phyloP scores from a whole-genome alignment of 2,797 vertebrate genomes.

The Ctenopoma kingsleyae region DNA sequence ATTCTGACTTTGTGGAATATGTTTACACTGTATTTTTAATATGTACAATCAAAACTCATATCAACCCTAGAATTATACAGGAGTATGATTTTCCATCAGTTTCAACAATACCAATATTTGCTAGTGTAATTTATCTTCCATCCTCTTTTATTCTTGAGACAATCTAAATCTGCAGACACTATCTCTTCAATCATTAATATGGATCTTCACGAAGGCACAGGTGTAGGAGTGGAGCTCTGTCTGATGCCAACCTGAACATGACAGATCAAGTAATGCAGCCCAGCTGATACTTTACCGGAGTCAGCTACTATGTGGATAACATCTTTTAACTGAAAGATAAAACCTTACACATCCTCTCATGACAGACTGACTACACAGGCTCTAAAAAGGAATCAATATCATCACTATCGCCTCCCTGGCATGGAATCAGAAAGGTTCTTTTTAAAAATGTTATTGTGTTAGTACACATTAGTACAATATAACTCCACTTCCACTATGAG shows the following conservation, averaged over 20 bases:
- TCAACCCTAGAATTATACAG: neutral
- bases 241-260: conserved; percentile 4
- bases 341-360: conserved; percentile 17
- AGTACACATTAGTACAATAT: conserved; percentile 81
- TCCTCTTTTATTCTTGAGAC: neutral
- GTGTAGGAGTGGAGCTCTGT: conserved; percentile 1
- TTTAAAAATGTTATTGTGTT: conserved; percentile 81
- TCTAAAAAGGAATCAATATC: conserved; percentile 41
- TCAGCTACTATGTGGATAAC: conserved; percentile 25
- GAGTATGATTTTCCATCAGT: neutral
- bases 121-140: neutral
- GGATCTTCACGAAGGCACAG: conserved; percentile 4
- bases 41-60: neutral
- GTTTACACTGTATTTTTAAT: neutral
- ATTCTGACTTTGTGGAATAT: neutral
- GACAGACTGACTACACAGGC: conserved; percentile 22
- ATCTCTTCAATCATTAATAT: conserved; percentile 4
- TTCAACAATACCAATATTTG: neutral
- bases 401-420: conserved; percentile 50
- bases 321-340: conserved; percentile 33
- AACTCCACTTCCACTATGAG: conserved; percentile 78
- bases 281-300: conserved; percentile 19
- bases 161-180: neutral
- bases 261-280: conserved; percentile 12
- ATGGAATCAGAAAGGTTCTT: conserved; percentile 67